phyloP scores from a whole-genome alignment of 1,140 invertebrate genomes.

The Pectinophora gossypiella region DNA sequence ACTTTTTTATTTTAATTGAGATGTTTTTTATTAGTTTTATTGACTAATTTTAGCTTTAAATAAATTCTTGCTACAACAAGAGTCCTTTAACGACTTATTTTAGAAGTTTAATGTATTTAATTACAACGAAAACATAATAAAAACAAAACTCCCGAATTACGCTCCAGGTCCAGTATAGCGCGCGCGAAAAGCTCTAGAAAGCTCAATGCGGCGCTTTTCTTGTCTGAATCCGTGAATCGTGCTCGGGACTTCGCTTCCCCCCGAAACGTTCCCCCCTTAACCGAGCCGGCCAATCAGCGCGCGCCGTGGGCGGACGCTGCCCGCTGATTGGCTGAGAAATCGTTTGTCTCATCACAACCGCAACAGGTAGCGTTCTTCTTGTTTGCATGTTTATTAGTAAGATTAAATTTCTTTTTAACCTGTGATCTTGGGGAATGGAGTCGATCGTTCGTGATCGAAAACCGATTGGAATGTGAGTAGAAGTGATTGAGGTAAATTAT shows the following conservation, averaged over 20 bases:
- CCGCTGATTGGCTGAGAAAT: slow-evolving; percentile 43
- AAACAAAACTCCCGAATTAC: not conserved
- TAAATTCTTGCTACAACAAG: too few species aligned
- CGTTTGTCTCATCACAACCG: slow-evolving; percentile 40
- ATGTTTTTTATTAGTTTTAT: too few species aligned
- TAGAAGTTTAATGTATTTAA: too few species aligned
- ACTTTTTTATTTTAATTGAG: too few species aligned
- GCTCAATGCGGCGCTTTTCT: slow-evolving; percentile 70
- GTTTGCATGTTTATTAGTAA: slow-evolving; percentile 72
- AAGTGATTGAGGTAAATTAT: too few species aligned
- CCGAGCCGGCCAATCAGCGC: slow-evolving; percentile 39
- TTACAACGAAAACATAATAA: too few species aligned
- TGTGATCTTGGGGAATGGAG: too few species aligned
- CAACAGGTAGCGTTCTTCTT: slow-evolving; percentile 67
- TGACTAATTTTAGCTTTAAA: too few species aligned
- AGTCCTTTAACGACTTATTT: too few species aligned
- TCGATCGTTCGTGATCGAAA: too few species aligned
- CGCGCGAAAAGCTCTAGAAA: slow-evolving; percentile 62
- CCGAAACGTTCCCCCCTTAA: slow-evolving; percentile 33
- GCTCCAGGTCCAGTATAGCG: slow-evolving; percentile 12
- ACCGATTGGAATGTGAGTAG: too few species aligned
- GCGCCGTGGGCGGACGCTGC: slow-evolving; percentile 59
- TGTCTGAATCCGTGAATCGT: slow-evolving; percentile 56
- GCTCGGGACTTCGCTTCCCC: slow-evolving; percentile 42
- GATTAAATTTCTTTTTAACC: slow-evolving; percentile 73